These are phyloP conservation scores for Phalangium opilio DNA, from an alignment of 2,888 invertebrate species.

Conservation along the genomic window DNA sequence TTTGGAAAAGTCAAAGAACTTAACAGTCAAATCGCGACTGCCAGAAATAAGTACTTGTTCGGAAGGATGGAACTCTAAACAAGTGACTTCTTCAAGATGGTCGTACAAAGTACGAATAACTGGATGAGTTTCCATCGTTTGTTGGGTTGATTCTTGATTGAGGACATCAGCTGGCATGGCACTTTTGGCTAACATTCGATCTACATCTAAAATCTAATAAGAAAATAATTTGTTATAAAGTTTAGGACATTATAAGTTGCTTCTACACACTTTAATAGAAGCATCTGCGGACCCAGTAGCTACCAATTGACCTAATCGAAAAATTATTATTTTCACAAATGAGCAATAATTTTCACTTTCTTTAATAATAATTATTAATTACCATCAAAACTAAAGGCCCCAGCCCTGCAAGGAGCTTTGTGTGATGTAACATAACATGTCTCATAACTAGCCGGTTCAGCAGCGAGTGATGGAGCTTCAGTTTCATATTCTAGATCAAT, in stretches of 20 bases:
- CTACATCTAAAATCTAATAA: slow-evolving; percentile 84
- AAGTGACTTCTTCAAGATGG: slow-evolving; percentile 53
- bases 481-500: slow-evolving; percentile 90
- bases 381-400: slow-evolving; percentile 84
- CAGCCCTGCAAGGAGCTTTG: slow-evolving; percentile 81
- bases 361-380: slow-evolving; percentile 2
- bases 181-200: slow-evolving; percentile 96
- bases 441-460: slow-evolving; percentile 93
- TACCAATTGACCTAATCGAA: slow-evolving; percentile 70
- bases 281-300: slow-evolving; percentile 98
- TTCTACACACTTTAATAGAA: slow-evolving; percentile 63
- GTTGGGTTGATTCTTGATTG: slow-evolving; percentile 31
- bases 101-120: slow-evolving; percentile 95
- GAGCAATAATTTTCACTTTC: too few species aligned
- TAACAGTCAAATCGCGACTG: slow-evolving; percentile 81
- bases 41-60: slow-evolving; percentile 91
- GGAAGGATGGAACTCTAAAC: slow-evolving; percentile 80
- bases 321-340: slow-evolving; percentile 5
- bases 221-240: not conserved
- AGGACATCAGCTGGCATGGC: slow-evolving; percentile 42
- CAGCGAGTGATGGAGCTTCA: slow-evolving; percentile 74
- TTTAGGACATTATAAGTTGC: not conserved
- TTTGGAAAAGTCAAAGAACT: slow-evolving; percentile 95
- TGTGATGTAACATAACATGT: slow-evolving; percentile 98
- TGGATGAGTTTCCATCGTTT: slow-evolving; percentile 80